Base-by-base conservation (phyloP, 2,888 invertebrate species). In the Synergus laeviventris region DNA sequence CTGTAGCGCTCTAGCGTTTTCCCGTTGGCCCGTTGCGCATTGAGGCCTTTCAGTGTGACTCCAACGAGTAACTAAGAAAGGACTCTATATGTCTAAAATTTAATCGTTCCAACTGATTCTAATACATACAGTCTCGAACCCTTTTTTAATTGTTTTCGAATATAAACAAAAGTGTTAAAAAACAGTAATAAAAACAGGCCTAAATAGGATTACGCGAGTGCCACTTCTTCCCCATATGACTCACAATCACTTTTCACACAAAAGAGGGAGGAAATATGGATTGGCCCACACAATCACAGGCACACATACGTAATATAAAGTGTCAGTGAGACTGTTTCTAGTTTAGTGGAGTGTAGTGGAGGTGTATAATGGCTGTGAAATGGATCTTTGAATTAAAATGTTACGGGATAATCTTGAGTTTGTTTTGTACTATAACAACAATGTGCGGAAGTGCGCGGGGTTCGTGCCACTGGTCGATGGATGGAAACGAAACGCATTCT, bases 401-500 rank as follows among this genome's bases (percentile, higher is more conserved):
- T 73, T 74, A 73, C 59, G 42, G 73, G 59, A 70, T 74, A 74
- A 76, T 77, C 66, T 76, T 78, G 79, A 45, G 79, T 74, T 80
- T 80, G 74, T 79, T 77, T 74, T 81, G 80, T 61, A 78, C 77
- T 66, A 66, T 80, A 70, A 74, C 62, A 83, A 81, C 74, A 80
- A 81, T 73, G 83, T 78, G 87, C 84, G 90, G 87, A 88, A 91
- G 91, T 88, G 92, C 91, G 90, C 89, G 92, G 87, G 92, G 89
- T 45, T 89, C 90, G 76, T 91, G 90, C 83, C 89, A 89, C 88
- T 93, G 92, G 92, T 92, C 92, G 87, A 89, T 92, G 89, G 91
- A 93, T 89, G 93, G 93, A 84, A 93, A 93, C 85, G 93, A 92
- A 88, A 91, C 93, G 84, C 91, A 92, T 83, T 91, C 92, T 81